Evolutionary conservation across 1,140 invertebrate species (phyloP), one percentile per base, ranked within the genome.

Genomic region (Caerostris extrusa): DNA sequence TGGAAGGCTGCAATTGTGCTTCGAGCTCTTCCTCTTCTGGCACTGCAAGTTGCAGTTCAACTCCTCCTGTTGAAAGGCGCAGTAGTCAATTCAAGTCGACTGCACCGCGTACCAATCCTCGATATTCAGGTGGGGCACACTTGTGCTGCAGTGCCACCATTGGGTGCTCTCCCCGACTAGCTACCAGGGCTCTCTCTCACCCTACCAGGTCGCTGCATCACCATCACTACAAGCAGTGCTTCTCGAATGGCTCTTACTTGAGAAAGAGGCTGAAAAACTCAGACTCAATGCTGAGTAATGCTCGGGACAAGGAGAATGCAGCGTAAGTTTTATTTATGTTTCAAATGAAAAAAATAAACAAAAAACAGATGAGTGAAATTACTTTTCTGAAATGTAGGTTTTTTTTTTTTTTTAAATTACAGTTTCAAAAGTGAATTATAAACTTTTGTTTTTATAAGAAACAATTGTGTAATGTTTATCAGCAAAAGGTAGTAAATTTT

Each of bases 21-120:
- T 94, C 95, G 60, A 95, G 94, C 77, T 93, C 94, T 71, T 94
- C 92, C 8, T 94, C 95, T 19, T 95, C 95, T 3, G 95, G 94
- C 77, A 95, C 95, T 64, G 93, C 95, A 87, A 95, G 95, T 77
- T 95, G 95, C 91, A 95, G 95, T 58, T 95, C 95, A n/a, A 95
- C 95, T 3, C 95, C 95, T 19, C 95, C 95, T 8, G 87, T 94
- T 53, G 95, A 95, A 57, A 60, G 95, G n/a, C 92, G 95, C 17
- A 89, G 81, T 56, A 91, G 60, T 81, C 88, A 93, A 5, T 95
- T 95, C 90, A 95, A 95, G 87, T 95, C 95, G 5, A 95, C 95
- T 58, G 95, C 95, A 57, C 95, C 95, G 5, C 95, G 95, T 55
- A 96, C 95, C 6, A 96, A 96, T 87, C 95, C 95, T 17, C 91